Evolutionary conservation across 2,888 invertebrate species (phyloP), one percentile per base, ranked within the genome.

Genomic region (Diogma glabrata): DNA sequence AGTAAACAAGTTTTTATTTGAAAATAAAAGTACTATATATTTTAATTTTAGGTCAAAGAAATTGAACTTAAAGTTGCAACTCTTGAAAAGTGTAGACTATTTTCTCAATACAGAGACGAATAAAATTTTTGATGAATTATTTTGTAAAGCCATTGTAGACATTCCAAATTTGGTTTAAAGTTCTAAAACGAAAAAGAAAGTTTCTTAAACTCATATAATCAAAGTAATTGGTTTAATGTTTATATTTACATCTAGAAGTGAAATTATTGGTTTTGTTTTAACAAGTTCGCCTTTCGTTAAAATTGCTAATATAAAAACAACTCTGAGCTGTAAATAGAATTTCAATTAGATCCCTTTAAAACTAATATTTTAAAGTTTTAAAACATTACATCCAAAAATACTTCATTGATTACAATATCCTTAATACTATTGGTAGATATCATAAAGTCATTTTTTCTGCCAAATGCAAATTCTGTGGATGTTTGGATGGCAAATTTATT

Each of bases 381-480:
- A 7, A 16, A 6, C 56, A 62, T 54, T 60, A 72, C 72, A 62
- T 69, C 61, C 47, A 67, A 66, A 20, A 72, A 65, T 2, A 72
- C 71, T 63, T 72, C 72, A 52, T 72, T 72, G 10, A 72, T 66
- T 2, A 71, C 66, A 12, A 71, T 56, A 53, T 71, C 69, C 28
- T 69, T 59, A 8, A 72, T 61, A 50, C 62, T 56, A 0, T 63
- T 58, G 12, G 63, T 60, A 10, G 71, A 64, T 16, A 72, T 60
- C 52, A 69, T 71, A 5, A 60, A 52, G 10, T 61, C 64, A 0
- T 60, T 56, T 26, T 61, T 60, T 1, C 63, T 57, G 1, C 65
- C 64, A 23, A 65, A 55, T n/a, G 60, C 60, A 38, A 65, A 66
- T 33, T 62, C 58, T 20, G 63, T 64, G 48, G 66, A 63, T 1